Evolutionary conservation across 1,140 invertebrate genomes (phyloP).

Genomic region (Anastatus disparis): DNA sequence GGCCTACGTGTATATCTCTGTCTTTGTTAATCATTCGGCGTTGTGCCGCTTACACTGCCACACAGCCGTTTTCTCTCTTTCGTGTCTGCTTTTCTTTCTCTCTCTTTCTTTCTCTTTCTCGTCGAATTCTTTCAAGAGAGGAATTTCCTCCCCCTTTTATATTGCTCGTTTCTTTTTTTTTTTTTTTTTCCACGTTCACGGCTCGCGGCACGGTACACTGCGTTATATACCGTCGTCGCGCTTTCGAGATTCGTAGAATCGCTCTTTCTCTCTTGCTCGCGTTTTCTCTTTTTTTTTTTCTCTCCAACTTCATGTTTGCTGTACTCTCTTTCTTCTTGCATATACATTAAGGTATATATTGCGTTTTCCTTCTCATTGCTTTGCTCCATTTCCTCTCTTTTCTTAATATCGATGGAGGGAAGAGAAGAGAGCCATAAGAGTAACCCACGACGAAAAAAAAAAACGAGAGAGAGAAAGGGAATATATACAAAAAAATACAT

Average conservation of each 20-base stretch:
- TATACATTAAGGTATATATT: not conserved
- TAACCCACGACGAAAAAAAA: no score
- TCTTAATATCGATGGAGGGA: not conserved
- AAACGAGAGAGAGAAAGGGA: no score
- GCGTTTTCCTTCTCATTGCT: not conserved
- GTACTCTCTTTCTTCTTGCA: not conserved
- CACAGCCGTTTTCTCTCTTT: conserved; percentile 42
- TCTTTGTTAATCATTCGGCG: not conserved
- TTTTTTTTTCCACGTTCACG: not conserved
- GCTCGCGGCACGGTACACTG: not conserved
- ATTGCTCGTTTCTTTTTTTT: conserved; percentile 26
- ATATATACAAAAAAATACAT: no score
- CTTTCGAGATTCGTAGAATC: conserved; percentile 12
- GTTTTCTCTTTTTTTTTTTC: not conserved
- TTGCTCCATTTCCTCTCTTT: conserved; percentile 11
- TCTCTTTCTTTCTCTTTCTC: not conserved
- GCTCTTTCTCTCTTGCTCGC: not conserved
- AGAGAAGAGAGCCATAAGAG: not conserved
- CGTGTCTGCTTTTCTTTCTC: conserved; percentile 7
- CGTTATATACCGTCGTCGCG: no score
- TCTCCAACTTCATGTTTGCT: not conserved
- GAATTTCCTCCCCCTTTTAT: conserved; percentile 37
- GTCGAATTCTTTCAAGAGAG: conserved; percentile 10
- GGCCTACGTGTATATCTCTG: no score
- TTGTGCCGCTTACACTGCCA: conserved; percentile 34